Evolutionary conservation across 1,140 invertebrate species (phyloP).

Genomic region (Episyrphus balteatus): DNA sequence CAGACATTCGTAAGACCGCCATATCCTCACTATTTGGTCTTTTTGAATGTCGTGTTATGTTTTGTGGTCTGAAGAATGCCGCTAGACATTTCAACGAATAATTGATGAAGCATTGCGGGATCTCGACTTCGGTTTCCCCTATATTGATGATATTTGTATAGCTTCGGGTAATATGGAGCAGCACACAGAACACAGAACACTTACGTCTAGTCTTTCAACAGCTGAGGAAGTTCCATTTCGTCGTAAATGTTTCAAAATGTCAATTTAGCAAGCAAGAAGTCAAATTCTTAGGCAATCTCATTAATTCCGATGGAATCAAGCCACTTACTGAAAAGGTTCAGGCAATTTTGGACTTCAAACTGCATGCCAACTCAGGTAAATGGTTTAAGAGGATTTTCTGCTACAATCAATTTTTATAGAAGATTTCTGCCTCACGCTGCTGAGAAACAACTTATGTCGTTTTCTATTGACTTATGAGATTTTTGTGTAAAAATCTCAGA

Average conservation of each 20-base stretch:
- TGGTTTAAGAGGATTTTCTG: neutral
- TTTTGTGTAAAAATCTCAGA: too few relatives aligned
- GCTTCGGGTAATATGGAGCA: conserved; percentile 18
- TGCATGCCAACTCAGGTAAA: neutral
- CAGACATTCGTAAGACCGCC: conserved; percentile 32
- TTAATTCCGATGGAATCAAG: neutral
- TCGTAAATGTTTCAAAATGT: conserved; percentile 25
- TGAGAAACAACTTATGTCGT: too few relatives aligned
- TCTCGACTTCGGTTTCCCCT: conserved; percentile 30
- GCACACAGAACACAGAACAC: conserved; percentile 22
- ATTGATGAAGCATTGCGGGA: conserved; percentile 37
- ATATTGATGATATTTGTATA: conserved; percentile 43
- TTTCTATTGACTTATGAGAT: too few relatives aligned
- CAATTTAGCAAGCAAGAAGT: conserved; percentile 9
- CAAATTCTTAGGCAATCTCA: conserved; percentile 4
- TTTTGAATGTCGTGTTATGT: conserved; percentile 25
- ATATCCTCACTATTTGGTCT: conserved; percentile 32
- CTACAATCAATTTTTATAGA: conserved; percentile 3
- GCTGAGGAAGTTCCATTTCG: conserved; percentile 16
- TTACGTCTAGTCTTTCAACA: conserved; percentile 12
- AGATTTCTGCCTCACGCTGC: neutral
- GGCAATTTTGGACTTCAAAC: neutral
- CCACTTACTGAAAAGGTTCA: neutral
- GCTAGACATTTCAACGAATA: conserved; percentile 43
- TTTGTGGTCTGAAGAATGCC: too few relatives aligned